These are phyloP conservation scores for Mellilla xanthometata DNA, from an alignment of 2,888 invertebrate species.

Conservation along the genomic window DNA sequence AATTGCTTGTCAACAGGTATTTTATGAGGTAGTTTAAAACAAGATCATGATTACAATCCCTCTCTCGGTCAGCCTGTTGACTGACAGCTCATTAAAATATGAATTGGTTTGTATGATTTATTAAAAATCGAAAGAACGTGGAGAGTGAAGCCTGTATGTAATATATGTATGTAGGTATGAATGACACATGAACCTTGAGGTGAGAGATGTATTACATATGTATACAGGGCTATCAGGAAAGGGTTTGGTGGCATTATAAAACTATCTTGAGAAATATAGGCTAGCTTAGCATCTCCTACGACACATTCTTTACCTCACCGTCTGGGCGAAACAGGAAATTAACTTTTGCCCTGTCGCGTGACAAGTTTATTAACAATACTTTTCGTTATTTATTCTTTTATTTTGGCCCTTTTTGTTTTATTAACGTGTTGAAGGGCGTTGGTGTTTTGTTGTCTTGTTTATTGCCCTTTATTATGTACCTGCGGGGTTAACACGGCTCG, in stretches of 20 bases:
- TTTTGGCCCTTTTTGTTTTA: constrained; percentile 50
- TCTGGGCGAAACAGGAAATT: constrained; percentile 76
- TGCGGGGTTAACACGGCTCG: too few species aligned
- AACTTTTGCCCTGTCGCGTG: constrained; percentile 73
- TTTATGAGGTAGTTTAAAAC: constrained; percentile 16
- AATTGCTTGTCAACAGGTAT: constrained; percentile 14
- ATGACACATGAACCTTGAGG: too few species aligned
- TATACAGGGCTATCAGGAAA: too few species aligned
- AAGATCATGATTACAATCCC: constrained; percentile 12
- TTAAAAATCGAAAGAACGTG: constrained; percentile 10
- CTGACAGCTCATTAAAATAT: constrained; percentile 19
- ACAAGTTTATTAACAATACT: constrained; percentile 77
- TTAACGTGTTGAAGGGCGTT: constrained; percentile 37
- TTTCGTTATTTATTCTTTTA: constrained; percentile 61
- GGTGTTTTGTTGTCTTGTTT: constrained; percentile 26
- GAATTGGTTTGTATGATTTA: constrained; percentile 19
- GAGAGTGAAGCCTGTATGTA: too few species aligned
- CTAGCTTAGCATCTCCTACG: constrained; percentile 28
- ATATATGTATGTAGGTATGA: not conserved
- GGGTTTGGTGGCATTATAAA: too few species aligned
- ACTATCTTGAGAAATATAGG: too few species aligned
- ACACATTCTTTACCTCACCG: constrained; percentile 33
- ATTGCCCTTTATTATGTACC: constrained; percentile 13
- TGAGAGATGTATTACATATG: too few species aligned
- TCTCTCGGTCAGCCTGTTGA: constrained; percentile 6